Evolutionary conservation across 2,797 vertebrate species (phyloP), one percentile per base, ranked within the genome.

Genomic region (Notolepis coatsorum): DNA sequence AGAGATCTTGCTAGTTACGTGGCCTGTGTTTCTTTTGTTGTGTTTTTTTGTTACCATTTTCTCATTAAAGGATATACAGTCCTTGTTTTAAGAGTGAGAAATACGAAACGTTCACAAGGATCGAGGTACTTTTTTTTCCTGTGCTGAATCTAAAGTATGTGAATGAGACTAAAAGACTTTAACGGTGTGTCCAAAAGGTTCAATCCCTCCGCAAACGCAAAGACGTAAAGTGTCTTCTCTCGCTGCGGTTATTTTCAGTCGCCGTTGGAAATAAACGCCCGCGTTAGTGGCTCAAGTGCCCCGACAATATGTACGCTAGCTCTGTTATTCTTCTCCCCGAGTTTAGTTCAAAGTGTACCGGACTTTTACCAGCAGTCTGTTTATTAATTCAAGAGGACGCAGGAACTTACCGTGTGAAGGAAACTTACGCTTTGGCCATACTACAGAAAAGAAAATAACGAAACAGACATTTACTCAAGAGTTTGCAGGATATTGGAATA

Each of bases 331-430:
- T 25, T 61, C 50, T 5, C 9, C 46, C 61, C 49, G 37, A 0
- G 41, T 64, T 71, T 53, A 49, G 24, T 65, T 38, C 0, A 6
- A 42, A 23, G 48, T 47, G 59, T 66, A 49, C 60, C 38, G 57
- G 58, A 67, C 52, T 35, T 64, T 75, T 61, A 42, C 54, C 65
- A 5, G 60, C 7, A n/a, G 15, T 51, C 47, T 66, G 64, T 76
- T 79, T 73, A 38, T 67, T 50, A 27, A n/a, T 60, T 61, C 10
- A 18, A 20, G 24, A 67, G 59, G 48, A 75, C 57, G 76, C 74
- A 64, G 73, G 71, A 81, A 75, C 61, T 52, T 31, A n/a, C 37
- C 53, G 48, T 62, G 56, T 3, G 21, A 45, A 68, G 33, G 43
- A 51, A 84, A 65, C 31, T 23, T 56, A n/a, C 51, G 20, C 45